Evolutionary conservation across 2,113 vertebrate species (phyloP), one percentile per base, ranked within the genome.

Genomic region (Crotalus tigris): DNA sequence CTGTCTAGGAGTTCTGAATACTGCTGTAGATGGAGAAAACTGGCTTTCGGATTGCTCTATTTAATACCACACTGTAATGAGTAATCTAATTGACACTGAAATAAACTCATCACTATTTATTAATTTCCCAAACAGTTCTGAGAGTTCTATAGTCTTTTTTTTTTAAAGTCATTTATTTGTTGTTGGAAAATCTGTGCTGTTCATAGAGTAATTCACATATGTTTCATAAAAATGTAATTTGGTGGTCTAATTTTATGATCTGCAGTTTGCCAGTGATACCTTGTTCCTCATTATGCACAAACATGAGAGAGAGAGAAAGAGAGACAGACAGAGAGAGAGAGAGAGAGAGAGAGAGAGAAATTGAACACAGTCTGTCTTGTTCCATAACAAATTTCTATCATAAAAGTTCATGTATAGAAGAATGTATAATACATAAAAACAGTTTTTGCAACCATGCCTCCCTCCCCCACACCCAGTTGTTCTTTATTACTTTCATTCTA

Each of bases 201-300:
- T 91, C 85, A 46, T 88, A 0, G 51, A 87, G 46, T 91, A 39
- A 93, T 59, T 0, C 29, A 0, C 0, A 55, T 39, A 59, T 6
- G 81, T 90, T 94, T 46, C 88, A 64, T 53, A 91, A 95, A 88
- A 51, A 81, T 39, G 23, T 1, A 92, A 39, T 90, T 90, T 53
- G 6, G 0, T 5, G 15, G 81, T 19, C 26, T 69, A 39, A 92
- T 61, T 88, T 81, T 69, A 54, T 53, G 61, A 92, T 23, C 5
- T 57, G n/a, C 10, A 44, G 11, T 54, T 57, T 81, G 53, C 87
- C 51, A 53, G 93, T 87, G 58, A 93, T 94, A 85, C 92, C 95
- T 92, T 86, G 24, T 54, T 86, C 61, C 69, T 93, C 92, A 54
- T 0, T n/a, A 93, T 39, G n/a, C 75, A 39, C 75, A 19, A 19